These are phyloP conservation scores for Temnothorax rugatulus DNA, from an alignment of 2,888 invertebrate species.

Conservation along the genomic window DNA sequence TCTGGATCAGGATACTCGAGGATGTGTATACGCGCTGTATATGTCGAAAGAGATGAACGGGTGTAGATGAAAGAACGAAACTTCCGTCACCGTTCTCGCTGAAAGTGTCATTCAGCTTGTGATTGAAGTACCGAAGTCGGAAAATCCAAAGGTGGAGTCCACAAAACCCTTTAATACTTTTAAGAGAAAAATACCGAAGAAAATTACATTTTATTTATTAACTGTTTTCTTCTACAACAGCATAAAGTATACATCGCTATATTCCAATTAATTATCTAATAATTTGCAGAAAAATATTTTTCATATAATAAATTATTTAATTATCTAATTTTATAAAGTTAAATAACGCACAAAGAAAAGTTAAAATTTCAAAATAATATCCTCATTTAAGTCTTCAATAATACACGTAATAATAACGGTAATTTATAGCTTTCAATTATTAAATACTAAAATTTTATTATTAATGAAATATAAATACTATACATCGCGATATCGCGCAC, in stretches of 20 bases:
- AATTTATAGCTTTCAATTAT: constrained; percentile 1
- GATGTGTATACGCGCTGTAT: constrained; percentile 51
- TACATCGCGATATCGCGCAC: neutral
- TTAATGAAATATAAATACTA: neutral
- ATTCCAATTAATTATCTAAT: neutral
- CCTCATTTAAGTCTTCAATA: neutral
- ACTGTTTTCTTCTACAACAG: constrained; percentile 10
- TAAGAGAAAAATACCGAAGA: neutral
- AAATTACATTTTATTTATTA: constrained; percentile 9
- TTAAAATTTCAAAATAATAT: neutral
- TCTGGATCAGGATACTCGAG: constrained; percentile 64
- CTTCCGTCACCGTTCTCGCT: constrained; percentile 45
- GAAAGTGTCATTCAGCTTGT: constrained; percentile 54
- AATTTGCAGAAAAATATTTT: neutral
- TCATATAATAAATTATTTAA: neutral
- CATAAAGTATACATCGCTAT: neutral
- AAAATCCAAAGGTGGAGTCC: constrained; percentile 8
- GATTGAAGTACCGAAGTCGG: constrained; percentile 53
- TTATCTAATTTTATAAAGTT: neutral
- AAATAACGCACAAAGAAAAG: neutral
- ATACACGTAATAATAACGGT: neutral
- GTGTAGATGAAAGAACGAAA: constrained; percentile 53
- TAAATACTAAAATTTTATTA: constrained; percentile 9
- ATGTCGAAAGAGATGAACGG: constrained; percentile 41
- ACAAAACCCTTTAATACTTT: neutral